A percentile compares a stretch with the other conserved stretches of the same genome.
These are phyloP conservation scores for Idaea biselata DNA, from an alignment of 2,888 invertebrate genomes.

Conservation along the genomic window DNA sequence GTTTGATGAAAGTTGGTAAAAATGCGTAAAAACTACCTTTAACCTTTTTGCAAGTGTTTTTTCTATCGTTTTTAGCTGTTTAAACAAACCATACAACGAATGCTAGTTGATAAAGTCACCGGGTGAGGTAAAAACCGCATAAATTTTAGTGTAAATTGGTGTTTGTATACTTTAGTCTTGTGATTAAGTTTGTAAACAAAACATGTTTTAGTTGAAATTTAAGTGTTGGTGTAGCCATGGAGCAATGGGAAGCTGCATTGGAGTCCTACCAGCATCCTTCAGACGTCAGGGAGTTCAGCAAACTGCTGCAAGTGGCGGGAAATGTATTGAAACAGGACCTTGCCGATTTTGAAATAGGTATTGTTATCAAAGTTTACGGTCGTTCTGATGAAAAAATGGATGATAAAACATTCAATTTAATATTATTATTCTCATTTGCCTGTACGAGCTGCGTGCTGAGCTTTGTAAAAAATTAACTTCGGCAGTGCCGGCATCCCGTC, in stretches of 20 bases:
- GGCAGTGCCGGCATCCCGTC: no score
- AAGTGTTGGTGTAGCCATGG: conserved; percentile 7
- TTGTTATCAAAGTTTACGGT: conserved; percentile 4
- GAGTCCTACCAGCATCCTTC: conserved; percentile 45
- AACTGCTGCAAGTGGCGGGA: conserved; percentile 41
- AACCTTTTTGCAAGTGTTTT: not conserved
- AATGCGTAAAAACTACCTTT: not conserved
- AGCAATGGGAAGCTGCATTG: conserved; percentile 14
- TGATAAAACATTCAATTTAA: no score
- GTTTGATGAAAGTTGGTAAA: not conserved
- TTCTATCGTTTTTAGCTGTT: not conserved
- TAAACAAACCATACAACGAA: not conserved
- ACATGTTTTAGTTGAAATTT: not conserved
- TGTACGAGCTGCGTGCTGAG: no score
- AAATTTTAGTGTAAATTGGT: no score
- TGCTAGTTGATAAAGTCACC: no score
- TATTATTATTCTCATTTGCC: no score
- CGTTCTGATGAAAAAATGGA: no score
- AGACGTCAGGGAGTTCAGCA: conserved; percentile 34
- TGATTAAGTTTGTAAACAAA: not conserved
- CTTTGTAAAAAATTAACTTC: no score
- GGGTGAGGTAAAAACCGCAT: no score
- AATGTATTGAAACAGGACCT: conserved; percentile 44
- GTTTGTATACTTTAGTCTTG: no score
- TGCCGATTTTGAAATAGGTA: conserved; percentile 57